phyloP scores from a whole-genome alignment of 2,888 invertebrate species.

The Agrotis puta region DNA sequence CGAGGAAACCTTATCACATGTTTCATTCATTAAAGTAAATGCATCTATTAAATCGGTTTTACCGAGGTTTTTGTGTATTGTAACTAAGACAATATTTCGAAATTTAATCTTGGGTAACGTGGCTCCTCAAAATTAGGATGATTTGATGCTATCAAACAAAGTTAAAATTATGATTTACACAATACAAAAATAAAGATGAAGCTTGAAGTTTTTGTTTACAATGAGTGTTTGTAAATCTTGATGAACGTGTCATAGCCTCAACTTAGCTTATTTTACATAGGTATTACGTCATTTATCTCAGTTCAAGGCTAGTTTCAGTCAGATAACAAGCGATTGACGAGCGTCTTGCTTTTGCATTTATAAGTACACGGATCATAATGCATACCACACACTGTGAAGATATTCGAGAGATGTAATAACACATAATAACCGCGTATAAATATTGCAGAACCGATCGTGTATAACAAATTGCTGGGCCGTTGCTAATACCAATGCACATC shows the following conservation, averaged over 20 bases:
- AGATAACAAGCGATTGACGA: slow-evolving; percentile 29
- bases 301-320: slow-evolving; percentile 46
- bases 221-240: slow-evolving; percentile 28
- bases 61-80: slow-evolving; percentile 15
- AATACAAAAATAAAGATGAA: neutral
- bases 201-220: slow-evolving; percentile 22
- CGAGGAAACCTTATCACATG: slow-evolving; percentile 40
- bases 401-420: slow-evolving; percentile 46
- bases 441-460: slow-evolving; percentile 47
- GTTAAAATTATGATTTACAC: neutral
- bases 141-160: neutral
- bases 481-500: slow-evolving; percentile 48
- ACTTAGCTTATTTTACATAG: slow-evolving; percentile 17
- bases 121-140: neutral
- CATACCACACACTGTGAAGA: slow-evolving; percentile 34
- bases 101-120: neutral
- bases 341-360: slow-evolving; percentile 25
- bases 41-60: slow-evolving; percentile 23
- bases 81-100: neutral
- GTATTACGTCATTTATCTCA: slow-evolving; percentile 40
- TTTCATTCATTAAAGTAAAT: slow-evolving; percentile 47
- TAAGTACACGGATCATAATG: slow-evolving; percentile 24
- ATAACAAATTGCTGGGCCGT: slow-evolving; percentile 42
- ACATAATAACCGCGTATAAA: slow-evolving; percentile 41
- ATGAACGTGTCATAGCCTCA: slow-evolving; percentile 9